Evolutionary conservation across 1,140 invertebrate genomes (phyloP).

Genomic region (Platorchestia sp.): DNA sequence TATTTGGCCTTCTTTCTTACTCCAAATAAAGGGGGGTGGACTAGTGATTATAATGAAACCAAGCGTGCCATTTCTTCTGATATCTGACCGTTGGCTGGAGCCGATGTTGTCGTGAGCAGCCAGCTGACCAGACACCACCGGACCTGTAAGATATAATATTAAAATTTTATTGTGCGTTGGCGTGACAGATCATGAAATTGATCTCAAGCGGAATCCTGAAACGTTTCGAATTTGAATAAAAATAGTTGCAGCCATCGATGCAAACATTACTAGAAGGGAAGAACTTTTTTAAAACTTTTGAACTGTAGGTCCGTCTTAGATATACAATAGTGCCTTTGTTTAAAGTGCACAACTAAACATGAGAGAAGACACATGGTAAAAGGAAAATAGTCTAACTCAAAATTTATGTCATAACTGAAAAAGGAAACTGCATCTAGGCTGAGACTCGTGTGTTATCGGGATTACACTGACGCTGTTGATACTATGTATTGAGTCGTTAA

Average conservation of each 20-base stretch:
- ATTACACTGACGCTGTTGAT: too few relatives aligned
- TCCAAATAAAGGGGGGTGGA: too few relatives aligned
- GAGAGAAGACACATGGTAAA: too few relatives aligned
- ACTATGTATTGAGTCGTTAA: too few relatives aligned
- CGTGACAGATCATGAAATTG: neutral
- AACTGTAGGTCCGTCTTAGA: neutral
- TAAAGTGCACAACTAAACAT: too few relatives aligned
- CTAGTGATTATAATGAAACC: too few relatives aligned
- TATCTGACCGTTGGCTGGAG: neutral
- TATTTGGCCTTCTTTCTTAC: too few relatives aligned
- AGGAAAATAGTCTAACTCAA: too few relatives aligned
- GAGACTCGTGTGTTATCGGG: too few relatives aligned
- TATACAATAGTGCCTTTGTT: too few relatives aligned
- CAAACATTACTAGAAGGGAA: neutral
- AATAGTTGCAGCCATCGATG: neutral
- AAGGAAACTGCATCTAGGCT: too few relatives aligned
- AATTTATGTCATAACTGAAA: too few relatives aligned
- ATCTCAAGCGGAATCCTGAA: neutral
- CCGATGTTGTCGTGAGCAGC: neutral
- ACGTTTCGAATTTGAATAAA: neutral
- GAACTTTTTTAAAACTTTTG: neutral
- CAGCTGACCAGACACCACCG: neutral
- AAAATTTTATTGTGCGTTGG: neutral
- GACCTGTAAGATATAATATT: neutral
- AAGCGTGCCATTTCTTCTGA: neutral